A percentile compares a stretch with the other conserved stretches of the same genome.
Conservation (phyloP, 2,888 invertebrate species). For the Patella pellucida region DNA sequence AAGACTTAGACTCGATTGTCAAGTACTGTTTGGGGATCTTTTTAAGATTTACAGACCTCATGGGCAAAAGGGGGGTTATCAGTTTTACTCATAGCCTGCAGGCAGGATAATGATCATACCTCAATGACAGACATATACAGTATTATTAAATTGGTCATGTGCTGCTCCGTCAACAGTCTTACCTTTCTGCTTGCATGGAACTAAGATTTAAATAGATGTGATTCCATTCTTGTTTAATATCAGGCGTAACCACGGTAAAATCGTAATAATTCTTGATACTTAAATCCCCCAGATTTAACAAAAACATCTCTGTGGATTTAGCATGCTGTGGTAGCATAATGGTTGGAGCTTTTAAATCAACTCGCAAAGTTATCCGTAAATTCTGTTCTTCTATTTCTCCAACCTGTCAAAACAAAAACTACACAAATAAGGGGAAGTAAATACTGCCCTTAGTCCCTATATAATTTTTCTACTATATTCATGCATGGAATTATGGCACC, state of each 20-base stretch:
- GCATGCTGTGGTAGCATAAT: conserved; percentile 84
- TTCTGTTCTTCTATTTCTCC: conserved; percentile 61
- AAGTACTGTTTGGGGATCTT: too few species aligned
- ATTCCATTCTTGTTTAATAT: conserved; percentile 64
- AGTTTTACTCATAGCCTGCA: too few species aligned
- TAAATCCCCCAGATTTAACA: conserved; percentile 83
- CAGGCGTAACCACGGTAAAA: conserved; percentile 66
- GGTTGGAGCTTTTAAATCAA: conserved; percentile 82
- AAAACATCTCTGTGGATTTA: conserved; percentile 82
- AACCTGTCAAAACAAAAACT: conserved; percentile 44
- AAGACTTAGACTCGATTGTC: too few species aligned
- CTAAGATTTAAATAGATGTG: conserved; percentile 73
- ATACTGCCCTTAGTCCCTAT: too few species aligned
- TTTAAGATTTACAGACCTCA: neutral
- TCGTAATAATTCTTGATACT: conserved; percentile 86
- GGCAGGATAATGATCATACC: too few species aligned
- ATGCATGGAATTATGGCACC: too few species aligned
- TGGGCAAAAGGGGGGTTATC: neutral
- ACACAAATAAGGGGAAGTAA: too few species aligned
- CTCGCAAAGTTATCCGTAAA: conserved; percentile 75
- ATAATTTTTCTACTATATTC: too few species aligned
- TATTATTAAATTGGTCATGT: too few species aligned
- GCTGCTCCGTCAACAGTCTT: neutral
- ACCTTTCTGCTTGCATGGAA: conserved; percentile 76
- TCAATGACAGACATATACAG: too few species aligned